Conservation (phyloP, 2,113 vertebrate genomes). For the Osmerus mordax region DNA sequence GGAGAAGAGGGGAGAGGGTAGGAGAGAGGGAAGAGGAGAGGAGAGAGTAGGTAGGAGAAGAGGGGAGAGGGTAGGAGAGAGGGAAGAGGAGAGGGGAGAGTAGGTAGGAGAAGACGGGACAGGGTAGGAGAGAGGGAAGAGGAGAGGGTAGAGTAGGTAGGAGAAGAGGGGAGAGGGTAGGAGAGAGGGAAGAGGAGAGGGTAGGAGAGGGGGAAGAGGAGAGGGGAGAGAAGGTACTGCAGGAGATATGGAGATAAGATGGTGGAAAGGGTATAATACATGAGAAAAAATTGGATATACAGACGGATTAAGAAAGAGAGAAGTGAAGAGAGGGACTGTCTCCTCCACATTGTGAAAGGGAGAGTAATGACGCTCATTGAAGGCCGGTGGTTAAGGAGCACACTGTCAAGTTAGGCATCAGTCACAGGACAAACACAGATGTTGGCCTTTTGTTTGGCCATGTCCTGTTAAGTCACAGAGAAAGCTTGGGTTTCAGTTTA, state of each 20-base stretch:
- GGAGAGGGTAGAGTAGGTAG: not conserved
- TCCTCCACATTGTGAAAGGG: not conserved
- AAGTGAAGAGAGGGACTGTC: too few relatives aligned
- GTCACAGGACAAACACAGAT: not conserved
- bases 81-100: not conserved
- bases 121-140: not conserved
- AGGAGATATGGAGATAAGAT: too few relatives aligned
- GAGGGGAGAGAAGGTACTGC: too few relatives aligned
- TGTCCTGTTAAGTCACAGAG: constrained; percentile 9
- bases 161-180: not conserved
- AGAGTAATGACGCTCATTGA: not conserved
- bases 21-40: too few relatives aligned
- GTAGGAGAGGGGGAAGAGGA: too few relatives aligned
- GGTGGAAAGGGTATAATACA: too few relatives aligned
- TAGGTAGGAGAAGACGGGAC: not conserved
- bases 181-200: not conserved
- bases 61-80: too few relatives aligned
- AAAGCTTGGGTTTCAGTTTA: not conserved
- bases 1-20: too few relatives aligned
- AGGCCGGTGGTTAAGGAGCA: not conserved
- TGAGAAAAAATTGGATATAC: too few relatives aligned
- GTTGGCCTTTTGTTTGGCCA: constrained; percentile 37
- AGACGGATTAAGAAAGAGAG: too few relatives aligned
- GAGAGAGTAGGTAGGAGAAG: too few relatives aligned
- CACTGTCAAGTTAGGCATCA: not conserved